Percentiles rank a stretch among this genome's conserved stretches.
Conservation (phyloP, 35 echinoderm and acorn worm species). For the Lytechinus variegatus region DNA sequence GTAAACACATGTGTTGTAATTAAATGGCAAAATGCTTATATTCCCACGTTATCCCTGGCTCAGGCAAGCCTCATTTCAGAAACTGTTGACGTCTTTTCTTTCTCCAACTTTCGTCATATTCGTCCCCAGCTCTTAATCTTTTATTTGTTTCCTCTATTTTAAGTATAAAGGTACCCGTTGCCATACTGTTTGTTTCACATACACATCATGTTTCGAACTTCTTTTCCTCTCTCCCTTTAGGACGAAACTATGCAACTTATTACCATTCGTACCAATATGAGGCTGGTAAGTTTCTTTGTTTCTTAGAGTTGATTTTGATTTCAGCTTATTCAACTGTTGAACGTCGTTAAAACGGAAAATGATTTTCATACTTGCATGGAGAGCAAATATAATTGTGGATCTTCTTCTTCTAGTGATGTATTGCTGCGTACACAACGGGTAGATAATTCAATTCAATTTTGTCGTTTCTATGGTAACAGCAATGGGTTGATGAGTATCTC, state of each 20-base stretch:
- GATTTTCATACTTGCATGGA: not conserved
- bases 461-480: slow-evolving; percentile 4
- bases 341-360: too few species aligned
- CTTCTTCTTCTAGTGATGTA: not conserved
- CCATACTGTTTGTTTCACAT: not conserved
- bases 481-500: slow-evolving; percentile 22
- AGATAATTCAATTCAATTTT: not conserved
- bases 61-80: not conserved
- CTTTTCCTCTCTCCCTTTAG: not conserved
- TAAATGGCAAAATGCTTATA: too few species aligned
- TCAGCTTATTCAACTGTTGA: too few species aligned
- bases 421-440: not conserved
- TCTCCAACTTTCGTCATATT: not conserved
- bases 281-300: not conserved
- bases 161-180: too few species aligned
- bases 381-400: not conserved
- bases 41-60: not conserved
- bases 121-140: not conserved
- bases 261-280: slow-evolving; percentile 23
- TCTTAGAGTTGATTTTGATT: too few species aligned
- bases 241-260: slow-evolving; percentile 16
- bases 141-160: not conserved
- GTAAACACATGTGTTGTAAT: too few species aligned
- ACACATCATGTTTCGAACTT: not conserved
- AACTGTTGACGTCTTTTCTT: not conserved